A percentile compares a stretch with the other conserved stretches of the same genome.
These are phyloP conservation scores for Chaitophorus viminalis DNA, from an alignment of 2,888 invertebrate species.

Conservation along the genomic window DNA sequence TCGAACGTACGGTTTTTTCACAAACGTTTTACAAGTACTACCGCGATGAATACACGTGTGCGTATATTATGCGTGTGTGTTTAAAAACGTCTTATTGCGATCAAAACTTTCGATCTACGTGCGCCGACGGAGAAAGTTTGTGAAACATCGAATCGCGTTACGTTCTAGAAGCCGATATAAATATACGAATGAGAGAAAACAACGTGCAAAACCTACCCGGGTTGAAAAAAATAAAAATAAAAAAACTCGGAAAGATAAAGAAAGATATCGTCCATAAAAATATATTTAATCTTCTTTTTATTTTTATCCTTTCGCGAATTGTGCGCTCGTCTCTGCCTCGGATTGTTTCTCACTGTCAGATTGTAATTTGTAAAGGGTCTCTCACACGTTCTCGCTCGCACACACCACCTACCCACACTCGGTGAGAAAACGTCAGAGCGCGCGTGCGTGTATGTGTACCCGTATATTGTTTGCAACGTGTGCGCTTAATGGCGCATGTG, in stretches of 20 bases:
- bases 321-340: neutral
- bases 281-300: slow-evolving; percentile 31
- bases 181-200: neutral
- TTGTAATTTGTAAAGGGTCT: slow-evolving; percentile 26
- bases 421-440: neutral
- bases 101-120: neutral
- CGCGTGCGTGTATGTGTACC: neutral
- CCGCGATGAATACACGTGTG: neutral
- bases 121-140: neutral
- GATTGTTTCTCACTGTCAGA: slow-evolving; percentile 44
- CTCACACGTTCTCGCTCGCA: neutral
- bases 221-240: neutral
- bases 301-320: neutral
- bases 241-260: neutral
- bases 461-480: neutral
- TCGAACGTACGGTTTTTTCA: neutral
- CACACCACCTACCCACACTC: neutral
- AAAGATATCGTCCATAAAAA: slow-evolving; percentile 24
- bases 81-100: neutral
- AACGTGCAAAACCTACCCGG: neutral
- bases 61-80: neutral
- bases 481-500: slow-evolving; percentile 35
- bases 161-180: neutral
- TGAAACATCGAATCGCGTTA: neutral
- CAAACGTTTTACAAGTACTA: neutral